Base-by-base conservation (phyloP, 2,888 invertebrate genomes). In the Muscina levida region DNA sequence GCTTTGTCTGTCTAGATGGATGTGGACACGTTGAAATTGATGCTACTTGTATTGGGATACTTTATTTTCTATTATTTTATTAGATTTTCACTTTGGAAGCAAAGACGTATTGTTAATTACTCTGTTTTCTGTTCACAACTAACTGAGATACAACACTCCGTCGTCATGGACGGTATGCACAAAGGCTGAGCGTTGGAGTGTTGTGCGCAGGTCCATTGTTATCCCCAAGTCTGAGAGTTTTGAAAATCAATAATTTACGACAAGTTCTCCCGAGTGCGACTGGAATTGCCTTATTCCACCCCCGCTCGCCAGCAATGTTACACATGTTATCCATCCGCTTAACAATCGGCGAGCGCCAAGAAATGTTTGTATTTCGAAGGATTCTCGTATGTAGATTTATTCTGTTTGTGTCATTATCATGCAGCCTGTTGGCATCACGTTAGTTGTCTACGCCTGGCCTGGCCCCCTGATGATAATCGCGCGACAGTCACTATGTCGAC, bases 231-330 rank as follows among this genome's bases (percentile, higher is more conserved):
- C 62, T 48, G 11, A 66, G 71, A 71, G 31, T 39, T 24, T 13
- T 10, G 48, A 39, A 77, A 81, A 81, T 81, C 81, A 77, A 81
- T 81, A 81, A 2, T 39, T 77, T 77, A 74, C 74, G 59, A 68
- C 74, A 74, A 74, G 72, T 67, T 67, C 71, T 42, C 62, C 39
- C 62, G 71, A 11, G 72, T 68, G 24, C 42, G 19, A 17, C 44
- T 68, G 39, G n/a, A n/a, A 65, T 72, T 72, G 15, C 62, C 15
- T 68, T 74, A 51, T 44, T 44, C 42, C 39, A 22, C 42, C 39
- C 42, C 15, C 19, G 26, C 11, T 26, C 11, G 15, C n/a, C 2
- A 8, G 26, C 56, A 4, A 56, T 4, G 24, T n/a, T 15, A 15
- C 26, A 57, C 26, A 57, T 26, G 57, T 57, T 31, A 31, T 31